Base-by-base conservation (phyloP, 2,888 invertebrate genomes). In the Tubulanus polymorphus region DNA sequence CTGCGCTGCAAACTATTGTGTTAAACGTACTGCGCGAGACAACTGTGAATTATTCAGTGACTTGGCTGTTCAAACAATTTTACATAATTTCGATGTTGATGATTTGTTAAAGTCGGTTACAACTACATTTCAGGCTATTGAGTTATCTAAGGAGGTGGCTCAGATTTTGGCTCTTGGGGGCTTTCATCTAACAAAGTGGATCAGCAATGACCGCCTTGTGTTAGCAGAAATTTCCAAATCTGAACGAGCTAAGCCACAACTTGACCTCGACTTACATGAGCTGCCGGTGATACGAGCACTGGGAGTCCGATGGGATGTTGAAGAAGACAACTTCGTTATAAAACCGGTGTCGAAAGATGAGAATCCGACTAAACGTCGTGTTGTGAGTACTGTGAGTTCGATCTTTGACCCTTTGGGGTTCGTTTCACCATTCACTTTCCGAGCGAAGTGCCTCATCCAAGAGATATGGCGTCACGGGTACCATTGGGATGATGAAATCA, bases 401-500 rank as follows among this genome's bases (percentile, higher is more conserved):
- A 47, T 27, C 6, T 26, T 47, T 47, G 48, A 47, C 27, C 48
- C 48, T 3, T 15, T 47, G 23, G 48, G 27, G 23, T 47, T 47
- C 27, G 5, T 47, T 23, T n/a, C 48, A 26, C 27, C 48, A 18
- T 25, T 47, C 6, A 27, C 27, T 3, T n/a, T 47, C 8, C n/a
- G n/a, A n/a, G 48, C 25, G n/a, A 47, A 47, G 23, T 15, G n/a
- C 18, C n/a, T 47, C 15, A n/a, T 47, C 8, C 48, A 47, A 47
- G 18, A 47, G n/a, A 23, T 47, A 3, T 47, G 48, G 25, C n/a
- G 26, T 18, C 15, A 5, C n/a, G 27, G 27, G 8, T 5, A 26
- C n/a, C 26, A 47, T 6, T 47, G 48, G 48, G 48, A 47, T 27
- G 48, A 47, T 20, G 26, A 25, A 3, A 6, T 47, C 23, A 25